These are phyloP conservation scores for Eurois occulta DNA, from an alignment of 2,888 invertebrate species.

Conservation along the genomic window DNA sequence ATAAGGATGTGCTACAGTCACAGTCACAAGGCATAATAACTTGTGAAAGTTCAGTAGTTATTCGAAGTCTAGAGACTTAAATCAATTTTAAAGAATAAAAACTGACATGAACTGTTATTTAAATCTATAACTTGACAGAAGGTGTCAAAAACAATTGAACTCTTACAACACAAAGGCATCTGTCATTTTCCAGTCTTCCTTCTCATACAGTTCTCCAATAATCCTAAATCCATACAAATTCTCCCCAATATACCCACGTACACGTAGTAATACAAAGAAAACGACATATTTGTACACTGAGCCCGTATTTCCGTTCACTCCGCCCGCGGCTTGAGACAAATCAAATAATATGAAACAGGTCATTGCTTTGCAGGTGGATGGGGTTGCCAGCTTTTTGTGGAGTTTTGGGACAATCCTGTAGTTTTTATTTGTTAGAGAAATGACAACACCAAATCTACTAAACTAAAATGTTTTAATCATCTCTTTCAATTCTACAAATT, in stretches of 20 bases:
- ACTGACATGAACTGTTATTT: too few relatives aligned
- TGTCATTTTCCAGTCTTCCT: background rate
- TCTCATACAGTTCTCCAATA: background rate
- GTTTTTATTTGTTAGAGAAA: background rate
- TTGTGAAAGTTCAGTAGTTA: too few relatives aligned
- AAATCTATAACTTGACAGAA: too few relatives aligned
- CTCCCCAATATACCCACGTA: too few relatives aligned
- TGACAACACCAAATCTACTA: too few relatives aligned
- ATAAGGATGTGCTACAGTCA: too few relatives aligned
- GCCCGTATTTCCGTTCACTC: conserved; percentile 22
- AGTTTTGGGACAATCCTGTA: conserved; percentile 4
- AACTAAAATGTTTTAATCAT: too few relatives aligned
- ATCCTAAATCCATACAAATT: background rate
- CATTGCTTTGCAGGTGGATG: conserved; percentile 51
- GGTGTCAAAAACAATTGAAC: background rate
- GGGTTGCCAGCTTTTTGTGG: background rate
- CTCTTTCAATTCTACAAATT: too few relatives aligned
- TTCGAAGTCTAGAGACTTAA: too few relatives aligned
- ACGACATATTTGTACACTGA: conserved; percentile 5
- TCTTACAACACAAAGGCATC: background rate
- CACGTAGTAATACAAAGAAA: background rate
- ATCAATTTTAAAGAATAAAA: too few relatives aligned
- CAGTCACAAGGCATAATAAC: too few relatives aligned
- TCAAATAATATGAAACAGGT: conserved; percentile 62
- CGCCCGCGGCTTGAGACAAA: conserved; percentile 51